Evolutionary conservation across 2,797 vertebrate genomes (phyloP).

Genomic region (Fratercula arctica): DNA sequence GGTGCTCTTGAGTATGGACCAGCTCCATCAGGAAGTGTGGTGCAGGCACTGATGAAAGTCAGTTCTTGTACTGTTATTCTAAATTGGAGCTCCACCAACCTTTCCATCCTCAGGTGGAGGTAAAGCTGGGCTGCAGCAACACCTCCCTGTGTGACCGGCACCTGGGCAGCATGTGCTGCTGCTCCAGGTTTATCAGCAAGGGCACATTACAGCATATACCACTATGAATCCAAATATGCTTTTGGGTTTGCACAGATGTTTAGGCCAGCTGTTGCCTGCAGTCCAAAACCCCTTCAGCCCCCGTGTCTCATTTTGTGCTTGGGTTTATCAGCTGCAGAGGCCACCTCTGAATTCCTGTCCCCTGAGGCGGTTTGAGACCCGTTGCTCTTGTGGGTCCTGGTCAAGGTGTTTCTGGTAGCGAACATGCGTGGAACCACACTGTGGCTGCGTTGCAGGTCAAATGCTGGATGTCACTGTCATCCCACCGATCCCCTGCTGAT

Average conservation of each 20-base stretch:
- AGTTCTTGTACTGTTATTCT: background rate
- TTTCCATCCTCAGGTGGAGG: background rate
- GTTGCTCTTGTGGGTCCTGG: background rate
- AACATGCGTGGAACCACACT: background rate
- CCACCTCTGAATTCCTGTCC: background rate
- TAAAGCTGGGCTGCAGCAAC: background rate
- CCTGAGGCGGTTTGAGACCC: background rate
- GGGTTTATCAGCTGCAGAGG: background rate
- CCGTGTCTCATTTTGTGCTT: background rate
- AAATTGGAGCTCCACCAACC: background rate
- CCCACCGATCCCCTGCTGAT: background rate
- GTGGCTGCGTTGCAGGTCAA: background rate
- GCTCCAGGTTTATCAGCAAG: background rate
- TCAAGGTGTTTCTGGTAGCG: background rate
- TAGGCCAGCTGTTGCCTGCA: background rate
- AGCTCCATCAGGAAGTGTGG: background rate
- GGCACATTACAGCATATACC: rapidly evolving
- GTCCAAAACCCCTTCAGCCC: background rate
- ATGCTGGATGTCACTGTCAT: background rate
- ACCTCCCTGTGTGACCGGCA: background rate
- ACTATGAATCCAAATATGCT: background rate
- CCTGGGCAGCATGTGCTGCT: background rate
- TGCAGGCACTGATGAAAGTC: background rate
- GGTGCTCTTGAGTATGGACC: background rate
- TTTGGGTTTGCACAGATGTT: background rate